A percentile compares a stretch with the other conserved stretches of the same genome.
phyloP scores from a whole-genome alignment of 1,140 invertebrate genomes.

The Oryctes rhinoceros region DNA sequence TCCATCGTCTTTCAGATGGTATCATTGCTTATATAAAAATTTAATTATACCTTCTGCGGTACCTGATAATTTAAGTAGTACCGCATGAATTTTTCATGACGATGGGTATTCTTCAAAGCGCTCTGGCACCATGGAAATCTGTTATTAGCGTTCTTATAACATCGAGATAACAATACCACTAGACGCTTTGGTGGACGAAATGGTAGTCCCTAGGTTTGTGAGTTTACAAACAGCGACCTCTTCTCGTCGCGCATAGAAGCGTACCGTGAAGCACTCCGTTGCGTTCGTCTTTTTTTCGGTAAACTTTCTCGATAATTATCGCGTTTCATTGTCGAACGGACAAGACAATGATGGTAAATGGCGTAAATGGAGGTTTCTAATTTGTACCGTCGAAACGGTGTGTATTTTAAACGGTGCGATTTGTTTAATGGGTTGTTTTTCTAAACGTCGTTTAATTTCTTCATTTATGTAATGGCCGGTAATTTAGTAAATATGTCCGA shows the following conservation, averaged over 20 bases:
- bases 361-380: constrained; percentile 24
- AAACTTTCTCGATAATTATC: constrained; percentile 29
- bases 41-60: constrained; percentile 34
- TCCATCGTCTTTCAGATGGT: constrained; percentile 28
- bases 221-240: constrained; percentile 17
- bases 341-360: constrained; percentile 22
- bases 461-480: constrained; percentile 12
- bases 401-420: constrained; percentile 9
- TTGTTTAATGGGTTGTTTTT: constrained; percentile 24
- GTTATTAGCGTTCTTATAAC: constrained; percentile 31
- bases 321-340: constrained; percentile 19
- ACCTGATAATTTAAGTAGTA: constrained; percentile 36
- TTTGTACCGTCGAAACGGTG: constrained; percentile 13
- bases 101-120: constrained; percentile 33
- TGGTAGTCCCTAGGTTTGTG: background rate
- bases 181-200: background rate
- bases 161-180: constrained; percentile 25
- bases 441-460: constrained; percentile 11
- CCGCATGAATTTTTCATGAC: constrained; percentile 36
- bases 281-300: background rate
- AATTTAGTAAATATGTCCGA: constrained; percentile 1
- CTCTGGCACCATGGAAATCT: constrained; percentile 28
- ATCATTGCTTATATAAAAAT: constrained; percentile 34
- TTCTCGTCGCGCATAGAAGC: background rate
- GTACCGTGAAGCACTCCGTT: background rate